Conservation (phyloP, 2,797 vertebrate species). For the Melanotaenia trifasciata region DNA sequence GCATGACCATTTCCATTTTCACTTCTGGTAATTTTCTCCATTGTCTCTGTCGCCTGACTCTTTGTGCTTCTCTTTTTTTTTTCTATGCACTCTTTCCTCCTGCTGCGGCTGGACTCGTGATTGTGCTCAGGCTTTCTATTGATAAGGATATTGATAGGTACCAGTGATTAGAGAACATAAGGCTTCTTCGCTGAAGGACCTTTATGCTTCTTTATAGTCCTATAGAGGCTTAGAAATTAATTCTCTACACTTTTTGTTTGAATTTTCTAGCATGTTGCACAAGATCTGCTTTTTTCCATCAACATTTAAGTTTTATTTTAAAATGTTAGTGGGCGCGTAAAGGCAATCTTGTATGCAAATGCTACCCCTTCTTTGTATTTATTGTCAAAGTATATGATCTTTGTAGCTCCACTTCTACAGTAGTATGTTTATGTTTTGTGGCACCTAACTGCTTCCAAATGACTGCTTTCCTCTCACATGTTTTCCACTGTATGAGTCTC, state of each 20-base stretch:
- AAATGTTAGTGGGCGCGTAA: conserved; percentile 21
- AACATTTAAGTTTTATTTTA: conserved; percentile 3
- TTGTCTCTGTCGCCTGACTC: conserved; percentile 77
- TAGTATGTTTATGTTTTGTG: conserved; percentile 31
- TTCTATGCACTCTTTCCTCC: conserved; percentile 70
- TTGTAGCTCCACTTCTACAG: conserved; percentile 14
- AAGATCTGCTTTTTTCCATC: conserved; percentile 46
- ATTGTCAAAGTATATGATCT: conserved; percentile 38
- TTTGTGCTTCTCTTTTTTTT: conserved; percentile 73
- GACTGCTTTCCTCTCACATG: conserved; percentile 39
- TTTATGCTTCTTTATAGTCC: conserved; percentile 74
- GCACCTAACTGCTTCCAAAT: conserved; percentile 28
- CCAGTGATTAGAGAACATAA: conserved; percentile 84
- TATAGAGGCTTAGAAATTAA: conserved; percentile 59
- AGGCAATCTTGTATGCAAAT: conserved; percentile 51
- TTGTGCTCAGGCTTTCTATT: conserved; percentile 96
- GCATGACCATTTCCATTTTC: conserved; percentile 61
- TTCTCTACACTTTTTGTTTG: conserved; percentile 23
- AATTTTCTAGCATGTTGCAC: conserved; percentile 46
- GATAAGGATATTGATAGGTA: conserved; percentile 99
- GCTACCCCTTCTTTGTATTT: not conserved
- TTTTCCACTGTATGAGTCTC: conserved; percentile 40
- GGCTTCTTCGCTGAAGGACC: conserved; percentile 77
- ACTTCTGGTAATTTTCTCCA: conserved; percentile 62
- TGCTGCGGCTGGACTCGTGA: conserved; percentile 87